Conservation (phyloP, 2,797 vertebrate species). For the Enteromius thamalakanensis region DNA sequence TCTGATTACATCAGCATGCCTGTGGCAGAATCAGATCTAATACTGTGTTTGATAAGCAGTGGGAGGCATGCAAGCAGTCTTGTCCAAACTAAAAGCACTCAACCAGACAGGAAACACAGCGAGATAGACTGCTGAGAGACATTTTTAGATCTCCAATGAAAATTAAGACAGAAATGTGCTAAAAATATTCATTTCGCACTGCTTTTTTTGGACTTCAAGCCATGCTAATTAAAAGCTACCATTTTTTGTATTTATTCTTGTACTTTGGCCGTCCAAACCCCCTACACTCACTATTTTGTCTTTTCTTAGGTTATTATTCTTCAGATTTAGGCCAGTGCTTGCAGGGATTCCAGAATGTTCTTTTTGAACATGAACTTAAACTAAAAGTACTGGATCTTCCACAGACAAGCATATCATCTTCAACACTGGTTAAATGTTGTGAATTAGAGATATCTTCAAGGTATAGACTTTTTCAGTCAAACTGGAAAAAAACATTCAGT, state of each 20-base stretch:
- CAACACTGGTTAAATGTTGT: constrained; percentile 6
- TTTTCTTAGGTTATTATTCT: constrained; percentile 42
- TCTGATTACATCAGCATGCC: constrained; percentile 26
- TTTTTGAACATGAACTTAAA: constrained; percentile 55
- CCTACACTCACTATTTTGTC: constrained; percentile 49
- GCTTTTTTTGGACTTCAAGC: constrained; percentile 22
- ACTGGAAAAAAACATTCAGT: background rate
- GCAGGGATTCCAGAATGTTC: constrained; percentile 56
- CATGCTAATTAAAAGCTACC: background rate
- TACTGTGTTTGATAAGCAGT: constrained; percentile 30
- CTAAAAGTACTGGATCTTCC: background rate
- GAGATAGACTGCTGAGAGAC: constrained; percentile 15
- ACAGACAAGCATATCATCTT: constrained; percentile 11
- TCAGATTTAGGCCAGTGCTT: constrained; percentile 59
- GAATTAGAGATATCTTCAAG: background rate
- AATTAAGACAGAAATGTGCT: background rate
- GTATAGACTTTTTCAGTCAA: background rate
- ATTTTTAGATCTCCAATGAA: constrained; percentile 26
- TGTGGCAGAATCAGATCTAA: constrained; percentile 27
- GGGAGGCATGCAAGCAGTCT: constrained; percentile 15
- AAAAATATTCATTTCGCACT: background rate
- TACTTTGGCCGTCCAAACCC: background rate
- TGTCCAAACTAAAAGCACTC: constrained; percentile 4
- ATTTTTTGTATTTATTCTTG: constrained; percentile 2
- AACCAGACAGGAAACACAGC: constrained; percentile 10